Evolutionary conservation across 2,797 vertebrate genomes (phyloP), one percentile per base, ranked within the genome.

Genomic region (Anguilla obscura): DNA sequence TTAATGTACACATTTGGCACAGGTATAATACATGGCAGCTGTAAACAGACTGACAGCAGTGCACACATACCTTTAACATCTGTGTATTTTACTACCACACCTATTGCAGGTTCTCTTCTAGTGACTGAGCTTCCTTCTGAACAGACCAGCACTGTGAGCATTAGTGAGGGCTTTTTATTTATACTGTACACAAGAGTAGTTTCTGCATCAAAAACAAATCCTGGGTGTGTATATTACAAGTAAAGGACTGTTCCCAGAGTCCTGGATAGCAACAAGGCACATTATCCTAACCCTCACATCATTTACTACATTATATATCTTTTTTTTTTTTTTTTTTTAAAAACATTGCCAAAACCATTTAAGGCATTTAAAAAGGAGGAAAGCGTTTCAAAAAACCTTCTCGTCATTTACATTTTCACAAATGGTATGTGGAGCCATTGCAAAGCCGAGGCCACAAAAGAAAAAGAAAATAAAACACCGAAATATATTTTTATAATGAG

Each of bases 111-210:
- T 27, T 33, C 40, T 86, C n/a, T 66, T 33, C 8, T n/a, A 16
- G 40, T 85, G 54, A 27, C 10, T 8, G 54, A 6, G 30, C 84
- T 58, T 12, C 7, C 27, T 48, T 16, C 16, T 16, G 18, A 84
- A 58, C 66, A 87, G 1, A 36, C 66, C 30, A 40, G 66, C 86
- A 56, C 48, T 85, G 87, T 48, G 66, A 60, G 14, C 69, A 84
- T 92, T 92, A 94, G 93, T 95, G 89, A 91, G 89, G 90, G 87
- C 14, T 90, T 90, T 95, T 95, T 95, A 91, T 93, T 92, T 86
- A 94, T 94, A 94, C 92, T 95, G 93, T 94, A 93, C 94, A 95
- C 92, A 93, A 94, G 82, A 83, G 89, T 52, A 90, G 89, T 93
- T 93, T 94, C 89, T 85, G 92, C 90, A 91, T 91, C 91, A 86